Conservation (phyloP, 2,797 vertebrate species). For the Echiichthys vipera region DNA sequence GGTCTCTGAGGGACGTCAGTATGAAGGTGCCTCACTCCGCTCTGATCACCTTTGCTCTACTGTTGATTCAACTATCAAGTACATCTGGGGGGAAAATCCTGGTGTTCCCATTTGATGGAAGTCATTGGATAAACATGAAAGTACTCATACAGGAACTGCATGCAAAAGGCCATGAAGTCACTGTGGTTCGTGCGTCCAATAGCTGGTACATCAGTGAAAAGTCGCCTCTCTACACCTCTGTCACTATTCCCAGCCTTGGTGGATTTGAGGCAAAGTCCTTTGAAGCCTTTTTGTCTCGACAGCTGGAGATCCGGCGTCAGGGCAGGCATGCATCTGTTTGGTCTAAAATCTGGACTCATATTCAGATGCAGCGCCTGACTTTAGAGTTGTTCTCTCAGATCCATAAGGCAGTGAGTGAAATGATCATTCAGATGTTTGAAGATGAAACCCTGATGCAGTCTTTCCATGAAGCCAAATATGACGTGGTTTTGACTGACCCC, state of each 20-base stretch:
- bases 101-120: conserved; percentile 77
- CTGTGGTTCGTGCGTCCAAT: conserved; percentile 63
- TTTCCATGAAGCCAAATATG: conserved; percentile 65
- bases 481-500: conserved; percentile 78
- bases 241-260: conserved; percentile 50
- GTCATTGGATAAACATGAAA: conserved; percentile 83
- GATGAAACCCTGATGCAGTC: conserved; percentile 63
- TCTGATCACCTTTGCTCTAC: conserved; percentile 43
- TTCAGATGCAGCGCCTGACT: conserved; percentile 9
- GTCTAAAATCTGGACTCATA: conserved; percentile 47
- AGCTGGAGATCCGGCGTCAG: conserved; percentile 47
- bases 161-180: conserved; percentile 66
- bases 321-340: conserved; percentile 18
- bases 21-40: conserved; percentile 35
- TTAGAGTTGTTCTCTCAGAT: conserved; percentile 45
- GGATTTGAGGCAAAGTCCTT: conserved; percentile 68
- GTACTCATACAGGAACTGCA: conserved; percentile 73
- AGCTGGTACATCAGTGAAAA: conserved; percentile 79
- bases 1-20: conserved; percentile 11
- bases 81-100: conserved; percentile 64
- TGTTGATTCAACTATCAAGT: conserved; percentile 40
- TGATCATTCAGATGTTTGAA: conserved; percentile 65
- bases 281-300: conserved; percentile 32
- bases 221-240: conserved; percentile 66
- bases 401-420: conserved; percentile 52